Evolutionary conservation across 2,888 invertebrate species (phyloP), one percentile per base, ranked within the genome.

Genomic region (Slavum lentiscoides): DNA sequence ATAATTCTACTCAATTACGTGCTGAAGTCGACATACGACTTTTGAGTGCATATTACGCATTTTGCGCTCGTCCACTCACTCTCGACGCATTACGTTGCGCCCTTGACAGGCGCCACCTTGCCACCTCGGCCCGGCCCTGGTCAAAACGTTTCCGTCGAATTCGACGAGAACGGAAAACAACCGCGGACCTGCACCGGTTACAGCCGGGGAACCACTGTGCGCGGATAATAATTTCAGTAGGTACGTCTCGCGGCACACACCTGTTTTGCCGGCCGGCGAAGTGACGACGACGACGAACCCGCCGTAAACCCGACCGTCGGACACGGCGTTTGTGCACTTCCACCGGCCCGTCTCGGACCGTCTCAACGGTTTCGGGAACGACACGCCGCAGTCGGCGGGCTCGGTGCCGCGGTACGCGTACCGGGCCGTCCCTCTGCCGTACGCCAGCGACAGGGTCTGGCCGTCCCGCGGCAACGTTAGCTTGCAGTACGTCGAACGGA

Each of bases 391-490:
- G 7, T 80, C 80, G 37, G 39, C 23, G 43, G n/a, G 7, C n/a
- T 17, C 15, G 9, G 64, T 9, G n/a, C 80, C 80, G 58, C 66
- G 39, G n/a, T 80, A 80, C 17, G 80, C 72, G n/a, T 80, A 80
- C 30, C 80, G 53, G 0, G 64, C 19, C 4, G 80, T 80, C 1
- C 80, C 80, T 15, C 80, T n/a, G 30, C 80, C 80, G 58, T 80
- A 80, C 39, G 80, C 80, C n/a, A 80, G 70, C 49, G 80, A 80
- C 64, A 80, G 58, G 13, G 66, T 80, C 39, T 80, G 62, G 19
- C 21, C 19, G 55, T 80, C 80, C 23, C 39, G 39, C 39, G 80
- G 80, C n/a, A 80, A 62, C 39, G 80, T 70, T 58, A 80, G 19
- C 11, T 66, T 72, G 72, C 80, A 80, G 72, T 64, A 64, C 13